Base-by-base conservation (phyloP, 2,888 invertebrate genomes). In the Elegia similella region DNA sequence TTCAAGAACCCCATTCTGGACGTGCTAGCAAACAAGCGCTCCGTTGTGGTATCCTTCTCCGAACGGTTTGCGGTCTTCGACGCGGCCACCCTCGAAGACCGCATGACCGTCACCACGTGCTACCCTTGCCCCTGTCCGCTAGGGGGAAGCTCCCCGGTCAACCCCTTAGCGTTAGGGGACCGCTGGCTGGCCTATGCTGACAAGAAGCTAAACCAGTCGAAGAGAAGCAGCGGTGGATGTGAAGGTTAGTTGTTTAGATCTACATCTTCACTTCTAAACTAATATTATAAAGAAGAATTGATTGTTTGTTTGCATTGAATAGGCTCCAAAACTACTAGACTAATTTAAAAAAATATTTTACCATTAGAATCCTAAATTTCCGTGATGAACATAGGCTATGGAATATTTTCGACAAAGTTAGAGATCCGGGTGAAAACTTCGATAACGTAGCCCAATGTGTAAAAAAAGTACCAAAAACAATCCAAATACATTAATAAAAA, bases 31-130 rank as follows among this genome's bases (percentile, higher is more conserved):
- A 98, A 98, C 88, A 95, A 95, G 69, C 94, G 96, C 60, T 97
- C 97, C 8, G 93, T 99, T 50, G 96, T 96, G 13, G 95, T 98
- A 2, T 95, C 97, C 0, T 98, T 98, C 85, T 93, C 95, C 52
- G 98, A 98, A 86, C 95, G 96, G 60, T 95, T 98, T 66, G 97
- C 98, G 0, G 95, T 98, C 10, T 98, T 98, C 83, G 98, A 98
- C 88, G 96, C 98, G 2, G 94, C 95, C 64, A 96, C 95, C 0
- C 92, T 98, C 52, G 98, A 98, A 75, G 97, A 98, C 82, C 93
- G 95, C 43, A 92, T 97, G 72, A 95, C 96, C 12, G 94, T 98
- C 52, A 98, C 97, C 52, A 96, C 97, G 30, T 98, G 98, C 82
- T 97, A 95, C 85, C 95, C 97, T 32, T 96, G 96, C 80, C 96